Base-by-base conservation (phyloP, 1,140 invertebrate genomes). In the Hylaeus anthracinus region DNA sequence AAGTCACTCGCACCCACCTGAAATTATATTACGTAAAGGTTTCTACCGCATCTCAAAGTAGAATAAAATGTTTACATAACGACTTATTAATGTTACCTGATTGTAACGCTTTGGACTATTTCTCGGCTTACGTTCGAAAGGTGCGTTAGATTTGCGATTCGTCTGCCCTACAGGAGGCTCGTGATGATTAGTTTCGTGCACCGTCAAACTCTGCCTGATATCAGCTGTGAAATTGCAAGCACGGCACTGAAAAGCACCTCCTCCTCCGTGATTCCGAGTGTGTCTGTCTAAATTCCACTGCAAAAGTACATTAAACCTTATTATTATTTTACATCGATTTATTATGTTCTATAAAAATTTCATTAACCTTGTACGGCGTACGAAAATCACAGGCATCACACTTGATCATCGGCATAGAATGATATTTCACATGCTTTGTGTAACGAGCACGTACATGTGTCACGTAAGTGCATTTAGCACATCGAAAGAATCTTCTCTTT, bases 371-470 rank as follows among this genome's bases (percentile, higher is more conserved):
- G 93, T 98, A 98, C 6, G 98, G 97, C 9, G 98, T 98, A 71
- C 97, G 96, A 91, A 99, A 99, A 88, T 98, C 97, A 93, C 98
- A 99, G 89, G 97, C 96, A 64, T 96, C 96, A 93, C 98, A 99
- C 91, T 98, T 98, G 82, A 98, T 98, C 96, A 97, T 97, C 71
- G 97, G 97, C 96, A 98, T 97, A 58, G 97, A 97, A 92, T 98
- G 97, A 89, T 98, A 98, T 89, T 98, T 98, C n/a, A 98, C 96
- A 90, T 99, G 98, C 91, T 98, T 98, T 53, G 97, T 98, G 90
- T 97, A 98, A 65, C 98, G 95, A 2, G 97, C 96, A 89, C 97
- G 97, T 82, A 98, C 97, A 90, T 98, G 97, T 1, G 98, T 99
- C 74, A 97, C 96, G 90, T 98, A 98, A 82, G 96, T 96, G 92